These are phyloP conservation scores for Rhopalosiphum maidis DNA, from an alignment of 1,140 invertebrate genomes.

Conservation along the genomic window DNA sequence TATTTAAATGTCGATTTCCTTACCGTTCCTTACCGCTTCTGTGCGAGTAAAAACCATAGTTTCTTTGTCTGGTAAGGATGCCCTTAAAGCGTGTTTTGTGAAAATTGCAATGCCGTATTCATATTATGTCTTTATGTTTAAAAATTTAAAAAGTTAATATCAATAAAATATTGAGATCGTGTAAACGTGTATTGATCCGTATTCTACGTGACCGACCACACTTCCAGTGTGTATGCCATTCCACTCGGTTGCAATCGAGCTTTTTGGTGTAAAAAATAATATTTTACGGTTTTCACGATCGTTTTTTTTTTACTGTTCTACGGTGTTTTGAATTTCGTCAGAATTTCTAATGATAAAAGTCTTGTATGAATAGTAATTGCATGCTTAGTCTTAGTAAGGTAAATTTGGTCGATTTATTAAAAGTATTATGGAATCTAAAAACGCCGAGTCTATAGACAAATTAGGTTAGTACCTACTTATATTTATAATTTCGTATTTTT, in stretches of 20 bases:
- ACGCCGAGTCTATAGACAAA: too few species aligned
- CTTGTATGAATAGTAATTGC: background rate
- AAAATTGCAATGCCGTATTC: too few species aligned
- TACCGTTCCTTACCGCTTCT: background rate
- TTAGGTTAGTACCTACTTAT: too few species aligned
- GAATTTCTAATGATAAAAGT: background rate
- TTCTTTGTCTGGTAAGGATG: background rate
- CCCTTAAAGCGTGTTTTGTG: background rate
- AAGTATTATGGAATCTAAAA: conserved; percentile 69
- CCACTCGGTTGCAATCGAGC: background rate
- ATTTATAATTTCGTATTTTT: too few species aligned
- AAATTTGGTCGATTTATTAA: conserved; percentile 71
- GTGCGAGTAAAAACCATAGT: background rate
- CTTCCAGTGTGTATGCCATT: background rate
- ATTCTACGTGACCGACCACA: background rate
- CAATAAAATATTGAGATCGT: background rate
- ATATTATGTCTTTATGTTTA: too few species aligned
- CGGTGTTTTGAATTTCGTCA: background rate
- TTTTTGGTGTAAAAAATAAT: background rate
- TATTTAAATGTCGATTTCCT: background rate
- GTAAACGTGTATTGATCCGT: background rate
- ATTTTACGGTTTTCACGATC: background rate
- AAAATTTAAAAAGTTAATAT: background rate
- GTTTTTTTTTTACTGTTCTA: background rate
- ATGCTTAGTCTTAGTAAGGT: background rate